phyloP scores from a whole-genome alignment of 1,140 invertebrate genomes.

The Drosophila eugracilis region DNA sequence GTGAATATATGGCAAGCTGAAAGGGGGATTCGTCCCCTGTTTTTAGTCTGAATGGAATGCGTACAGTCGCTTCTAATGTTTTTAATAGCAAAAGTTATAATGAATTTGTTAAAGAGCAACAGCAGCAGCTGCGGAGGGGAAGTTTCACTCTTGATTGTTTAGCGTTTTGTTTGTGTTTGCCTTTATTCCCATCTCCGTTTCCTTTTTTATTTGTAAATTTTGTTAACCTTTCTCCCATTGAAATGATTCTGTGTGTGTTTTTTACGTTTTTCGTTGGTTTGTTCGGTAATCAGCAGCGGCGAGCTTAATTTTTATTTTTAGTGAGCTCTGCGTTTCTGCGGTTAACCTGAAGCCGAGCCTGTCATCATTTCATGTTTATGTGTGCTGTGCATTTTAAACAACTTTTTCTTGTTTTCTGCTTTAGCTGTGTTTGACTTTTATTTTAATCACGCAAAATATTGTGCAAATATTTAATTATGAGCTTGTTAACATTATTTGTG shows the following conservation, averaged over 20 bases:
- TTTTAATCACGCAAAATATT: constrained; percentile 79
- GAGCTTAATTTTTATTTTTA: constrained; percentile 74
- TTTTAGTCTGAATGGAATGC: constrained; percentile 30
- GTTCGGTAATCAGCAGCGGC: constrained; percentile 69
- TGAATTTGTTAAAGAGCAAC: constrained; percentile 78
- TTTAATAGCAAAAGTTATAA: constrained; percentile 84
- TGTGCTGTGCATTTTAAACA: constrained; percentile 71
- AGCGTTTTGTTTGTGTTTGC: constrained; percentile 38
- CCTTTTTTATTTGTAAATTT: constrained; percentile 36
- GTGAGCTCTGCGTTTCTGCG: constrained; percentile 59
- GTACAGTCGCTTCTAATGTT: constrained; percentile 76
- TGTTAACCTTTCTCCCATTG: constrained; percentile 43
- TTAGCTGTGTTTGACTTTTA: constrained; percentile 64
- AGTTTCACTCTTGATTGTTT: constrained; percentile 53
- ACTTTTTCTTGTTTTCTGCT: constrained; percentile 27
- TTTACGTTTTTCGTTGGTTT: constrained; percentile 69
- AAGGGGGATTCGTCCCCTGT: constrained; percentile 16
- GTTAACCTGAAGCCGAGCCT: constrained; percentile 29
- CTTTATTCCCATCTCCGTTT: constrained; percentile 9
- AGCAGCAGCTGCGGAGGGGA: constrained; percentile 24
- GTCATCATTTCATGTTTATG: constrained; percentile 37
- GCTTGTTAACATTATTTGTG: constrained; percentile 79
- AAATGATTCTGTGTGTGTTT: constrained; percentile 69
- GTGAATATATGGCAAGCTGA: constrained; percentile 36
- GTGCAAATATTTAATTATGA: constrained; percentile 78